Evolutionary conservation across 2,113 vertebrate species (phyloP), one percentile per base, ranked within the genome.

Genomic region (Trematocara stigmaticum): DNA sequence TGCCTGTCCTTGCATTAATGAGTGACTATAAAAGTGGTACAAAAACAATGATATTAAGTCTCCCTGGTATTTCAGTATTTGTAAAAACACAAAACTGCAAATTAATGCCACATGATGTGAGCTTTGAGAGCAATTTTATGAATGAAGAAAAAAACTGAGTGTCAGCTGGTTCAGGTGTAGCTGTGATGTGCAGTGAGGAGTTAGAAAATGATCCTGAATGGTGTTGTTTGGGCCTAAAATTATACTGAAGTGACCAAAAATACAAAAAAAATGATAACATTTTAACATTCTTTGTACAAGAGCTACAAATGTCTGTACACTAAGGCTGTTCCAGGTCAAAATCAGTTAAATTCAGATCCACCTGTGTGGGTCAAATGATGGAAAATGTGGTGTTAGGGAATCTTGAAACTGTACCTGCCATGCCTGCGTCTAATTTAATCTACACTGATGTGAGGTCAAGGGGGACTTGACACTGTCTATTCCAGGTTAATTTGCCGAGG

Each of bases 381-480:
- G 5, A 42, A 42, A 45, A 69, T 15, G 38, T 69, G 38, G 64
- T 42, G 20, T 69, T 42, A 6, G 38, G 59, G 34, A 64, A 38
- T 38, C 34, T 38, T 64, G 34, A 64, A 64, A 20, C 59, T 38
- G 34, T 38, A 38, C 34, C 34, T 64, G 34, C 31, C 59, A 64
- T 38, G 59, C 7, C 3, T 57, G 13, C 7, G 0, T 11, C 5
- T 18, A 38, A 3, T 64, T 64, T 35, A 1, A 7, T 38, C 31
- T 35, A 64, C 31, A 35, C 59, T 64, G 59, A 16, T 35, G 31
- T 35, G 31, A 64, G 29, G 31, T 64, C 59, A 64, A 61, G 29
- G 29, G 57, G 59, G 59, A 35, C 16, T 64, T 64, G 59, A 64
- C 59, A 35, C 31, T 38, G 10, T 57, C 15, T 31, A 31, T 57